Evolutionary conservation across 2,113 vertebrate species (phyloP).

Genomic region (Tringa solitaria): DNA sequence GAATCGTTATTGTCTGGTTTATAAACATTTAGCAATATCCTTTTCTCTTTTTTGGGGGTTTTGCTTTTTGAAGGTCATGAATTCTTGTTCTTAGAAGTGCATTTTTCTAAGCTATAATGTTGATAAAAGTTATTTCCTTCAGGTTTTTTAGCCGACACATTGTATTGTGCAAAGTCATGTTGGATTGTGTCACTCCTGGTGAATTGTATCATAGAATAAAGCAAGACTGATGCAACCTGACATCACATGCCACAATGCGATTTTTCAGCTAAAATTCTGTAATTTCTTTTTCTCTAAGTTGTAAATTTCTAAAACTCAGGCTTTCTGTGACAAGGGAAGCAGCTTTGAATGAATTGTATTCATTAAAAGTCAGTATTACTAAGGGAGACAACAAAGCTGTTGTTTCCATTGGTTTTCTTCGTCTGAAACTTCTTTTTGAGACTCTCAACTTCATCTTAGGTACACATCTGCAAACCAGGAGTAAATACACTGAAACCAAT

Average conservation of each 20-base stretch:
- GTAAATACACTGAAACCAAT: neutral
- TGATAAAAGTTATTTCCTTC: neutral
- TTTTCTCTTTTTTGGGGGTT: neutral
- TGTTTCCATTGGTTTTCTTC: neutral
- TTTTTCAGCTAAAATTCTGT: neutral
- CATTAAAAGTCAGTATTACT: neutral
- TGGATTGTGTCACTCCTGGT: neutral
- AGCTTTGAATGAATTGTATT: neutral
- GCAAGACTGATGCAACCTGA: neutral
- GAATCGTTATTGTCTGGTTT: neutral
- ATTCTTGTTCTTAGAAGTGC: neutral
- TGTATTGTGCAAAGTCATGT: slow-evolving; percentile 26
- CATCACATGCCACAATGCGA: neutral
- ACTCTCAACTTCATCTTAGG: neutral
- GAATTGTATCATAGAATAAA: neutral
- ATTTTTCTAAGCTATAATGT: neutral
- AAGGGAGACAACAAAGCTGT: neutral
- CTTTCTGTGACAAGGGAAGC: neutral
- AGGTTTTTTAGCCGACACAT: neutral
- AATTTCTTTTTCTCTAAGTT: neutral
- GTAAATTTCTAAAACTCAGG: neutral
- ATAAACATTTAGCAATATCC: neutral
- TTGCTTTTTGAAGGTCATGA: neutral
- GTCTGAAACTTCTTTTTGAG: neutral
- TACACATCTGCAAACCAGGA: neutral